A percentile compares a stretch with the other conserved stretches of the same genome.
Evolutionary conservation across 2,888 invertebrate genomes (phyloP).

Genomic region (Hemaris fuciformis): DNA sequence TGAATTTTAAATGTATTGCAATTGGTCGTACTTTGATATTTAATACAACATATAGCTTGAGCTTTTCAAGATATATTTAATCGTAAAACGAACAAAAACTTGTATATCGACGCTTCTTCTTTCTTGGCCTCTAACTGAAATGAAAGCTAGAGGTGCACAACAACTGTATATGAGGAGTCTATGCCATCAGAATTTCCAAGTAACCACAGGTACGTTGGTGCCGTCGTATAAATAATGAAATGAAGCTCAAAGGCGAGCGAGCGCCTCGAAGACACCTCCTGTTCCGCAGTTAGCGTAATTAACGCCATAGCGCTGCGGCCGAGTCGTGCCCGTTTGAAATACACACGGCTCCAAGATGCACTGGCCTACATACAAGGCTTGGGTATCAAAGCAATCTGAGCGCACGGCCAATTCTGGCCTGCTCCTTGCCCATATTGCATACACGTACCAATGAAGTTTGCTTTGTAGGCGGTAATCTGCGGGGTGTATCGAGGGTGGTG

Average conservation of each 20-base stretch:
- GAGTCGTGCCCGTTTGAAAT: conserved; percentile 45
- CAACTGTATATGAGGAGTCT: neutral
- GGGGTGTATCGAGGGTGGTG: conserved; percentile 76
- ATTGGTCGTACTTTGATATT: too few species aligned
- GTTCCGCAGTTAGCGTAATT: conserved; percentile 48
- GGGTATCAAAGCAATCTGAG: conserved; percentile 76
- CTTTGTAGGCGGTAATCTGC: conserved; percentile 81
- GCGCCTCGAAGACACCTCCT: neutral
- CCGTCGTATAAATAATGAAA: neutral
- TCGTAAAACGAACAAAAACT: too few species aligned
- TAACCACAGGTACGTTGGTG: neutral
- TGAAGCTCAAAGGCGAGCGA: conserved; percentile 2
- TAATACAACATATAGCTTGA: too few species aligned
- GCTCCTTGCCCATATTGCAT: conserved; percentile 81
- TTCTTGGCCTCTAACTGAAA: too few species aligned
- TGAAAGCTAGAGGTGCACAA: neutral
- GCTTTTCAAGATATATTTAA: too few species aligned
- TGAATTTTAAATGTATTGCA: too few species aligned
- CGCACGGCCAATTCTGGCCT: conserved; percentile 65
- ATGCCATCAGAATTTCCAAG: neutral
- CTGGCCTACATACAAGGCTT: conserved; percentile 56
- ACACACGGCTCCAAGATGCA: conserved; percentile 57
- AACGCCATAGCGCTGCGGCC: conserved; percentile 56
- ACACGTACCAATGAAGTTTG: conserved; percentile 82
- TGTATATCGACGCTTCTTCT: too few species aligned